Base-by-base conservation (phyloP, 53 echinoderm and acorn worm genomes). In the Arbacia lixula region DNA sequence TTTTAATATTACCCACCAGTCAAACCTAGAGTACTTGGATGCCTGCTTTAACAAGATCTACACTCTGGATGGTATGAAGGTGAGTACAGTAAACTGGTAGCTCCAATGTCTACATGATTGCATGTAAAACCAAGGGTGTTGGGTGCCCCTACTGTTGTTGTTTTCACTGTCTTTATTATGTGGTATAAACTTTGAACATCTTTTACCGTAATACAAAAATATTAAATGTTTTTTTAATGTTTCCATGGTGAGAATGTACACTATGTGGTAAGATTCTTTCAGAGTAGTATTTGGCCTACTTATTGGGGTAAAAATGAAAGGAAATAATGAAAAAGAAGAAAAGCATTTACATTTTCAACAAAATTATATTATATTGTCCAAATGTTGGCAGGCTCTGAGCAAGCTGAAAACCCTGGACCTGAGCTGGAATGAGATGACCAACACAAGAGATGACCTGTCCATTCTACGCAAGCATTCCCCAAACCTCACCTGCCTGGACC, bases 401-500 rank as follows among this genome's bases (percentile, higher is more conserved):
- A 99, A 95, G 65, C 51, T 99, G 77, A 99, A 99, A 88, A 68
- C 60, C 12, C 83, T 99, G 24, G 92, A 99, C 74, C 56, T 99
- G 32, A 99, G 99, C 83, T 99, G 99, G 99, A 99, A 99, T 95
- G 99, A 99, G 53, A 65, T 99, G 84, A 92, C 89, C 51, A 94
- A 99, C 52, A 92, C 94, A 21, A 86, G 95, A 53, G 99, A 99
- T 89, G 99, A 99, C 41, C 86, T 99, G 22, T 95, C 94, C 51
- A 95, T 99, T 60, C 85, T 99, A 26, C 73, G 99, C 31, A 99
- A 99, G 60, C 99, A 99, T 67, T 88, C 92, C 58, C 63, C 88
- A 17, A 82, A 87, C 54, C 63, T 99, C 27, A 87, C 91, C 31
- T 88, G 80, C 37, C 60, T 99, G 21, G 99, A 99, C 55, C 71